Evolutionary conservation across 2,888 invertebrate genomes (phyloP), one percentile per base, ranked within the genome.

Genomic region (Cantharis nigra): DNA sequence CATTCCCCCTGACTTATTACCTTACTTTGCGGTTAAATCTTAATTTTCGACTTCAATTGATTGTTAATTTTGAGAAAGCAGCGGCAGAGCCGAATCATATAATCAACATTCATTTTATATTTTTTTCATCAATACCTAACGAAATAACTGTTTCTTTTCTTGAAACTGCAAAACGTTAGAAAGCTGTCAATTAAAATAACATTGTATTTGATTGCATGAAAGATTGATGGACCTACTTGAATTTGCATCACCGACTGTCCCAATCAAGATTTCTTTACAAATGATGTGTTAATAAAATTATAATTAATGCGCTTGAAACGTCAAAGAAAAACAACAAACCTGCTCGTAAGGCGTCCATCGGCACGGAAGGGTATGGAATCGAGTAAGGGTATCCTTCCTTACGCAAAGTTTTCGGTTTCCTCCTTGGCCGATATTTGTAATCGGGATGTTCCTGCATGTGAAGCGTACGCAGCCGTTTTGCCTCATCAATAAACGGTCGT

Each of bases 401-500:
- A 86, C 96, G 91, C 81, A 96, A 87, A 62, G 96, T 95, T 89
- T 97, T 97, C 70, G 96, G 96, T 90, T 97, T 97, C 89, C 97
- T 92, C 85, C 96, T 90, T 14, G 97, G 97, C 82, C 97, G 89
- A 91, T 97, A 97, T 89, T 97, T 97, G 91, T 97, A 97, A 90
- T 97, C 97, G 0, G 97, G 97, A 87, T 97, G 96, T 84, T 97
- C 96, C 89, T 96, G 96, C 97, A 97, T 98, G 91, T 98, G 97
- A 92, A 96, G 94, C 18, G 96, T 96, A 69, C 98, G 91, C 83
- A 98, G 92, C 80, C 98, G 92, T 88, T 98, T 98, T 13, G 98
- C 98, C 88, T 98, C 98, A 88, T 98, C 98, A 82, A 98, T 98
- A 90, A 98, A 98, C 26, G 98, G 98, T 85, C 98, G 91, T 89